Evolutionary conservation across 2,113 vertebrate genomes (phyloP).

Genomic region (Anthoscopus minutus): DNA sequence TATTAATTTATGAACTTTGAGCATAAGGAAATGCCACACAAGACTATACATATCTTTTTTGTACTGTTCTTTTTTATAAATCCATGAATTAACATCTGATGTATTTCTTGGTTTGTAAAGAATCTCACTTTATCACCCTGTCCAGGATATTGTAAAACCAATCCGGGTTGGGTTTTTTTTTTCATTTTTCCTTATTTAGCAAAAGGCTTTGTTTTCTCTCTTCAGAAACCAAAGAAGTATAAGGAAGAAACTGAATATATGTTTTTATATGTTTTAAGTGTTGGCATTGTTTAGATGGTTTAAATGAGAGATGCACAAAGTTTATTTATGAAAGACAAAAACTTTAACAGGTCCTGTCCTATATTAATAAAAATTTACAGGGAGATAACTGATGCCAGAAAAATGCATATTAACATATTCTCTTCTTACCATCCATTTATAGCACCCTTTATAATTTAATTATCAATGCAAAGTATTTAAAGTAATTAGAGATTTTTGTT

Average conservation of each 20-base stretch:
- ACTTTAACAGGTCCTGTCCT: background rate
- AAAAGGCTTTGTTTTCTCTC: background rate
- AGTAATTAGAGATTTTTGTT: constrained; percentile 40
- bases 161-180: background rate
- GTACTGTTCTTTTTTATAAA: background rate
- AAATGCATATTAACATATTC: background rate
- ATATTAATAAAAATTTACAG: background rate
- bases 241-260: background rate
- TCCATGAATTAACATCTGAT: background rate
- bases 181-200: background rate
- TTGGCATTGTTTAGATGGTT: background rate
- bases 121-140: background rate
- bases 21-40: background rate
- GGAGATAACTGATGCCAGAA: background rate
- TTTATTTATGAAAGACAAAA: background rate
- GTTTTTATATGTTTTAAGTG: background rate
- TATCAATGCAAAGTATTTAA: background rate
- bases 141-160: background rate
- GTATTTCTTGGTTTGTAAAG: background rate
- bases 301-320: background rate
- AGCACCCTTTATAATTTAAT: constrained; percentile 10
- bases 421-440: background rate
- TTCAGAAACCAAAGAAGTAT: background rate
- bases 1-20: background rate
- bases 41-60: background rate